Base-by-base conservation (phyloP, 1,140 invertebrate species). In the Polypedilum vanderplanki region DNA sequence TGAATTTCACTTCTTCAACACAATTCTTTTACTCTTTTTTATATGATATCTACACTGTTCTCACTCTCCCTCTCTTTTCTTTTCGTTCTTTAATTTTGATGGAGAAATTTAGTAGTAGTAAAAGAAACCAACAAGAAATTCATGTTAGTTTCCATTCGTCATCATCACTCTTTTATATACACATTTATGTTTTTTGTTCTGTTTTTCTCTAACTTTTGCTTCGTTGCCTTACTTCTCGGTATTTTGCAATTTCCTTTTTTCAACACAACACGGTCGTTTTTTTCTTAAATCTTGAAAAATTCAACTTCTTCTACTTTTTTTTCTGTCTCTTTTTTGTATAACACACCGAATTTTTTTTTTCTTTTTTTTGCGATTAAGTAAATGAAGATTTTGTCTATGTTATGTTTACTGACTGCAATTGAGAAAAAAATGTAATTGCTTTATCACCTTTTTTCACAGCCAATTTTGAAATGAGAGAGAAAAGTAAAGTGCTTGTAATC, bases 141-240 rank as follows among this genome's bases (percentile, higher is more conserved):
- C 46, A 57, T 57, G 46, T 57, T 57, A 57, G 46, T 57, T 57
- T 57, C n/a, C 46, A 57, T 57, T 57, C 46, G 9, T 57, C 46
- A 57, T 57, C 46, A 57, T 57, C 46, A 57, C 46, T 57, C 46
- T 57, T 57, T 57, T 15, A 57, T 57, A 3, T 57, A 57, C n/a
- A n/a, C 15, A 15, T 57, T 0, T 57, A 57, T n/a, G n/a, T n/a
- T 57, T 57, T 57, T n/a, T 57, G 9, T 57, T 57, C 46, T 57
- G 46, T 57, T 57, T 57, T 12, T 57, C n/a, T 57, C 46, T 57
- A 57, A n/a, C 46, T 57, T 15, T 57, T n/a, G n/a, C 46, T 57
- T 57, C 46, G 46, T 57, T 57, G 46, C 46, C 15, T 57, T 57
- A 57, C 46, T 57, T 57, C 46, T 57, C 10, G 46, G 46, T 57